phyloP scores from a whole-genome alignment of 2,797 vertebrate genomes.

The Lacerta bilineata region DNA sequence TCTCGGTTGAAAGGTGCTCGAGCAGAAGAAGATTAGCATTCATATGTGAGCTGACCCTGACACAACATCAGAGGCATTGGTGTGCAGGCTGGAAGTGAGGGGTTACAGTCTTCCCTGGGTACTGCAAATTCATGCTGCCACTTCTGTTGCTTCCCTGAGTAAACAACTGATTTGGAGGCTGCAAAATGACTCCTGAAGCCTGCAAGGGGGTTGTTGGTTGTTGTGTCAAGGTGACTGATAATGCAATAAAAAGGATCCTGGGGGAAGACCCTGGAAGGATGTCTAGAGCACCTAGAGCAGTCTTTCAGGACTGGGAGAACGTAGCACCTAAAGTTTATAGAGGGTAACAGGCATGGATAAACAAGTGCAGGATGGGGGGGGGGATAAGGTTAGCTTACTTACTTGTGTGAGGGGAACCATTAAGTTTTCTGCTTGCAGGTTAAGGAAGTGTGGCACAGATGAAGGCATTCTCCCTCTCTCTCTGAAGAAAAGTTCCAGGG shows the following conservation, averaged over 20 bases:
- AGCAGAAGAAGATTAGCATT: neutral
- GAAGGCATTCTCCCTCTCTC: neutral
- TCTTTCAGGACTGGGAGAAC: slow-evolving; percentile 21
- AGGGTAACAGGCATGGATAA: neutral
- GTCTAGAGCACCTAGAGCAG: neutral
- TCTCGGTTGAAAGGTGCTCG: neutral
- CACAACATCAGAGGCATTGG: neutral
- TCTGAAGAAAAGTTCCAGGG: neutral
- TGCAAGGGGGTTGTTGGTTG: slow-evolving; percentile 20
- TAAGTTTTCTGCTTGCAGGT: neutral
- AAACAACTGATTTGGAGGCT: neutral
- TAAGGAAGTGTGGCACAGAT: neutral
- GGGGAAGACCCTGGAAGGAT: slow-evolving; percentile 22
- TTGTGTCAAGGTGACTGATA: slow-evolving; percentile 43
- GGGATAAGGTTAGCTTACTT: neutral
- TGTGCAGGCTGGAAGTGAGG: neutral
- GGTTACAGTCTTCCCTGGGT: neutral
- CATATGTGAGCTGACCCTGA: neutral
- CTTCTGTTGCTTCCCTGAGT: neutral
- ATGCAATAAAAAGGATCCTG: slow-evolving; percentile 23
- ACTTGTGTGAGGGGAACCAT: neutral
- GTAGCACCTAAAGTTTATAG: slow-evolving; percentile 2
- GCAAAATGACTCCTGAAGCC: slow-evolving; percentile 10
- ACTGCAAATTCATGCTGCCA: neutral
- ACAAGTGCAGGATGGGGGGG: neutral